A percentile compares a stretch with the other conserved stretches of the same genome.
Evolutionary conservation across 2,888 invertebrate species (phyloP).

Genomic region (Belgica antarctica): DNA sequence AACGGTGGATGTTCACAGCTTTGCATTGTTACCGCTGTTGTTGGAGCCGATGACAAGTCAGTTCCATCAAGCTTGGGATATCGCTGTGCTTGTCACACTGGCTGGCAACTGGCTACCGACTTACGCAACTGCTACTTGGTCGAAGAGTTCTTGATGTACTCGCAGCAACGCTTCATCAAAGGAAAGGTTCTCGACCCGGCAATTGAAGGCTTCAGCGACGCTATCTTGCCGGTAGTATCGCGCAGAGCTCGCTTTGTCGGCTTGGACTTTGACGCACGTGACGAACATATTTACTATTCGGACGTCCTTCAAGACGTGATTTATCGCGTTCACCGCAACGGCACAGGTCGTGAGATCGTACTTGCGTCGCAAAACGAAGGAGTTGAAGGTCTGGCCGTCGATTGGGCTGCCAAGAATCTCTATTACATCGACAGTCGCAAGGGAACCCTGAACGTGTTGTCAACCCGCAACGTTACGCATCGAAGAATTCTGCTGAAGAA

Average conservation of each 20-base stretch:
- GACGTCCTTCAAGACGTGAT: constrained; percentile 96
- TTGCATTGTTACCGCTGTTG: constrained; percentile 82
- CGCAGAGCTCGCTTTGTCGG: constrained; percentile 90
- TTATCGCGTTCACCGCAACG: constrained; percentile 76
- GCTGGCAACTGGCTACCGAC: constrained; percentile 73
- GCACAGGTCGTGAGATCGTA: constrained; percentile 81
- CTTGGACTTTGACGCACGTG: constrained; percentile 86
- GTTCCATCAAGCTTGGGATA: constrained; percentile 71
- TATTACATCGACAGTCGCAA: constrained; percentile 94
- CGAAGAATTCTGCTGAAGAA: constrained; percentile 80
- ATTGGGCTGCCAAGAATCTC: constrained; percentile 93
- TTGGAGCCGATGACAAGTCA: constrained; percentile 48
- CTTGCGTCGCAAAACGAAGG: constrained; percentile 95
- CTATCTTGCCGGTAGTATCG: constrained; percentile 91
- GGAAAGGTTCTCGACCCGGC: constrained; percentile 87
- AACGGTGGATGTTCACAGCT: constrained; percentile 91
- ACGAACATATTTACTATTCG: constrained; percentile 93
- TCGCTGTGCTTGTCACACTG: constrained; percentile 88
- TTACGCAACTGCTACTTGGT: constrained; percentile 77
- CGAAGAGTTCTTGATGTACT: constrained; percentile 89
- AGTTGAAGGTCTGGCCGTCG: constrained; percentile 91
- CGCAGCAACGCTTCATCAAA: constrained; percentile 92
- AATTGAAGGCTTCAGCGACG: constrained; percentile 88
- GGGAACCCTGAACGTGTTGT: constrained; percentile 89
- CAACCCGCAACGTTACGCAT: constrained; percentile 80